Conservation (phyloP, 2,113 vertebrate genomes). For the Neodontobutis hainanensis region DNA sequence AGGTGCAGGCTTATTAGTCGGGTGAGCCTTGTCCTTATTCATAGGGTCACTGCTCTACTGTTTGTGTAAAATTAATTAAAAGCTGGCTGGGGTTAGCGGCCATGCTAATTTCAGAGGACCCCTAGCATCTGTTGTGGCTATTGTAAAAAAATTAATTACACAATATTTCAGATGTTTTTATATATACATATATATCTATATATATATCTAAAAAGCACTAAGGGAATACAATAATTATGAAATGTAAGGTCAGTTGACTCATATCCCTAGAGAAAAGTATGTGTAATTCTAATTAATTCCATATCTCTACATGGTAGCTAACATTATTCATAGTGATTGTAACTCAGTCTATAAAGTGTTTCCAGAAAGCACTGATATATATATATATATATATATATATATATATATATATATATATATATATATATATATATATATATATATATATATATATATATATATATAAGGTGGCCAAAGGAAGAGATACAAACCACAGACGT, state of each 20-base stretch:
- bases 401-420: too few relatives aligned
- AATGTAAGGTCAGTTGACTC: constrained; percentile 3
- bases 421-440: too few relatives aligned
- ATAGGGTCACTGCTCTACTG: constrained; percentile 67
- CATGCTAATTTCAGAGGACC: constrained; percentile 50
- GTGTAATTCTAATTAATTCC: not conserved
- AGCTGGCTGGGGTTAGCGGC: constrained; percentile 62
- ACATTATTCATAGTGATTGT: not conserved
- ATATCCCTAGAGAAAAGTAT: constrained; percentile 1
- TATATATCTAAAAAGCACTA: not conserved
- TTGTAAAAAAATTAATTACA: constrained; percentile 16
- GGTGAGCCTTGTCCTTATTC: constrained; percentile 68
- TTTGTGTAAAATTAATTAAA: constrained; percentile 81
- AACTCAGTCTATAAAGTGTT: too few relatives aligned
- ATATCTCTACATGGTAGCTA: not conserved
- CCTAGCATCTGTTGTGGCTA: constrained; percentile 48
- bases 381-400: too few relatives aligned
- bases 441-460: too few relatives aligned
- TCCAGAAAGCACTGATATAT: too few relatives aligned
- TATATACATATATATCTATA: not conserved
- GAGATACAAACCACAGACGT: too few relatives aligned
- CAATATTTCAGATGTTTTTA: constrained; percentile 8
- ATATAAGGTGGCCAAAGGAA: too few relatives aligned
- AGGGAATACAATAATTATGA: not conserved
- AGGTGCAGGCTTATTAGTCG: constrained; percentile 74